Evolutionary conservation across 2,797 vertebrate genomes (phyloP), one percentile per base, ranked within the genome.

Genomic region (Podargus strigoides): DNA sequence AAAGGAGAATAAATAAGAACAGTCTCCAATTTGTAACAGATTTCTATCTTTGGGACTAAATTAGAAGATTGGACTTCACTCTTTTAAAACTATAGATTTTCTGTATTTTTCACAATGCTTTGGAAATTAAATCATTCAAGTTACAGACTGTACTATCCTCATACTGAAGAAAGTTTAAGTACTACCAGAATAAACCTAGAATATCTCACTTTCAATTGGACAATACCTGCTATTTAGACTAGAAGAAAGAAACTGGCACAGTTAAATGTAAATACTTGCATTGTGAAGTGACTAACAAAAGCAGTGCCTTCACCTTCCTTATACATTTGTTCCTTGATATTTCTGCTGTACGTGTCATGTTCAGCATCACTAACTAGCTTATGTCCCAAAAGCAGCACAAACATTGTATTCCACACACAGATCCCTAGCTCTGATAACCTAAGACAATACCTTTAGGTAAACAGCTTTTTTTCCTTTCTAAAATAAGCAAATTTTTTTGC

Each of bases 391-490:
- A 74, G 10, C 21, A 34, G 42, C 42, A 94, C 32, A 60, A 24
- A 49, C 53, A 42, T 13, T 24, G 21, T 27, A 37, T 91, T 75
- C 41, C 85, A 84, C 18, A 47, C 24, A 63, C 19, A 95, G 92
- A 95, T 96, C 91, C 94, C 85, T 85, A 96, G 89, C 90, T 53
- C 82, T 86, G 83, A 95, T 89, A 97, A 92, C 74, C 64, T 96
- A 97, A 97, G 93, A 95, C 72, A 98, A 93, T 87, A 97, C 97
- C 97, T 98, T 81, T 94, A 97, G 94, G 88, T 93, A 97, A 98
- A 95, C 96, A 97, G n/a, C 26, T 78, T 96, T 96, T 98, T 97
- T 98, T 97, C 98, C 98, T 98, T 95, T 93, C 66, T 97, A 97
- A 98, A 97, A 97, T 91, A 97, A 98, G 96, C 96, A 95, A 47